phyloP scores from a whole-genome alignment of 2,797 vertebrate species.

The Kryptolebias ocellatus region DNA sequence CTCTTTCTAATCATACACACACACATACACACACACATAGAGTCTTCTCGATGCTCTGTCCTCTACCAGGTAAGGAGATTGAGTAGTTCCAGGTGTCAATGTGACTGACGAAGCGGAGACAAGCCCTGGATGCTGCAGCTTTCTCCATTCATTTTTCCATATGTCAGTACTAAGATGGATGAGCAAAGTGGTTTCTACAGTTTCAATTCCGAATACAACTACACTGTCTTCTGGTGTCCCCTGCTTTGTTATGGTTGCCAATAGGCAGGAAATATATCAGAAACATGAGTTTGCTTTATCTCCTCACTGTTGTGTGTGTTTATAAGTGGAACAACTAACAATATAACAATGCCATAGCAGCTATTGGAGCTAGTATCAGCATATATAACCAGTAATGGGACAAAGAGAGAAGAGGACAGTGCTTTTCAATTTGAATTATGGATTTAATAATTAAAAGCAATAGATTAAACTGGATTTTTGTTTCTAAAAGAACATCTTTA shows the following conservation, averaged over 20 bases:
- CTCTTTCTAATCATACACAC: conserved; percentile 21
- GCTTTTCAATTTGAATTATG: too few relatives aligned
- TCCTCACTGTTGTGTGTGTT: background rate
- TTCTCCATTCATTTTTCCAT: conserved; percentile 34
- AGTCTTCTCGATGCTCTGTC: conserved; percentile 22
- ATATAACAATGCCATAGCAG: too few relatives aligned
- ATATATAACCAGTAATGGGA: background rate
- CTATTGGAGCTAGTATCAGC: background rate
- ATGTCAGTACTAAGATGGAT: conserved; percentile 54
- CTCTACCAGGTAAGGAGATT: conserved; percentile 59
- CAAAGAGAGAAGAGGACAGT: too few relatives aligned
- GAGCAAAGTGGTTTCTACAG: conserved; percentile 29
- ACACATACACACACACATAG: conserved; percentile 8
- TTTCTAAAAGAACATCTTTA: too few relatives aligned
- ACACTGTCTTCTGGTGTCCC: conserved; percentile 22
- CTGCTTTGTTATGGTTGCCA: conserved; percentile 16
- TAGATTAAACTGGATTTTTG: too few relatives aligned
- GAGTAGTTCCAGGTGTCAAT: conserved; percentile 60
- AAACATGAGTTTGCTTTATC: background rate
- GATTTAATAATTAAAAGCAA: too few relatives aligned
- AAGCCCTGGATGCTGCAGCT: conserved; percentile 34
- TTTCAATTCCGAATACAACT: conserved; percentile 49
- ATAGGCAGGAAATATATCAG: conserved; percentile 2
- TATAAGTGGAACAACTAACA: background rate
- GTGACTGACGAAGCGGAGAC: conserved; percentile 53